phyloP scores from a whole-genome alignment of 2,888 invertebrate species.

The Exocentrus adspersus region DNA sequence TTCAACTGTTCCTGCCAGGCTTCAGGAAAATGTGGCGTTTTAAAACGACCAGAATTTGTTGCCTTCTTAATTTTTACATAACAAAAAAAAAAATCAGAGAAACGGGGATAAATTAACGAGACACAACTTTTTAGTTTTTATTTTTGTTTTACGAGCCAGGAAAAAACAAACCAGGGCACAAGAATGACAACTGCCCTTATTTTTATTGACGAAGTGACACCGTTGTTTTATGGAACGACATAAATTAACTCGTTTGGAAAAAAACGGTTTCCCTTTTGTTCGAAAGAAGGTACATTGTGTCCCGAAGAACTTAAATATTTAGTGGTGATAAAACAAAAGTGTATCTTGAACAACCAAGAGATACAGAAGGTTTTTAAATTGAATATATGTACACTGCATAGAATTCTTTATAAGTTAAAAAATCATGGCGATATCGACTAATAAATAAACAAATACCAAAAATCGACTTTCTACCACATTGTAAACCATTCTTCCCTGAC shows the following conservation, averaged over 20 bases:
- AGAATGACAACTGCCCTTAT: conserved; percentile 47
- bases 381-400: too few species aligned
- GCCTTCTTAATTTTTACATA: too few species aligned
- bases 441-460: conserved; percentile 25
- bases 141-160: too few species aligned
- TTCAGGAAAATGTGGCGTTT: too few species aligned
- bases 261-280: neutral
- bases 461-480: conserved; percentile 38
- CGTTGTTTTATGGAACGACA: conserved; percentile 38
- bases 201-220: conserved; percentile 47
- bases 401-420: neutral
- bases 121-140: too few species aligned
- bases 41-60: too few species aligned
- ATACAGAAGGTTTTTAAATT: too few species aligned
- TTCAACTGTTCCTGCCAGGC: too few species aligned
- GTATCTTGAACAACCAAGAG: neutral
- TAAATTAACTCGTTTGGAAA: conserved; percentile 35
- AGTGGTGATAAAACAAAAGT: neutral
- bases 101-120: too few species aligned
- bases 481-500: conserved; percentile 30
- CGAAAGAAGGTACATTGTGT: neutral
- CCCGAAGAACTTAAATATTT: neutral
- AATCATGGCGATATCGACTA: neutral
- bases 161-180: too few species aligned
- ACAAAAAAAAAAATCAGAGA: too few species aligned